Evolutionary conservation across 2,113 vertebrate genomes (phyloP).

Genomic region (Astur gentilis): DNA sequence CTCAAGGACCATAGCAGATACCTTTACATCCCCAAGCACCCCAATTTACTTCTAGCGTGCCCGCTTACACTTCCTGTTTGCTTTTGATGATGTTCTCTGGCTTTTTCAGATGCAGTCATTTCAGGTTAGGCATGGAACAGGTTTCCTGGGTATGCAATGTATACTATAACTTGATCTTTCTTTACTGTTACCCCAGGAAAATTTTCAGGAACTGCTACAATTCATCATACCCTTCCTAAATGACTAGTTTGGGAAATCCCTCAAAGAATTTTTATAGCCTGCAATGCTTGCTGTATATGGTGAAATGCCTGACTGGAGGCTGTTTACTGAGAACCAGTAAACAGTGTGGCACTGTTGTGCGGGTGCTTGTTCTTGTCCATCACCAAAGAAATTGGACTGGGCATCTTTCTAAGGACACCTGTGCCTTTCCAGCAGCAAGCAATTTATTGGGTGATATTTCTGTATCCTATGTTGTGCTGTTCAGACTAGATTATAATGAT

Average conservation of each 20-base stretch:
- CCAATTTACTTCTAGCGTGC: not conserved
- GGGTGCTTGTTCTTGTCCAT: not conserved
- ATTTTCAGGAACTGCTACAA: not conserved
- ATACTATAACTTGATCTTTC: not conserved
- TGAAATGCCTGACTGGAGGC: not conserved
- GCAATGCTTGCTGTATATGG: not conserved
- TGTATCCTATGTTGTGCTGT: not conserved
- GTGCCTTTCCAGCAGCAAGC: not conserved
- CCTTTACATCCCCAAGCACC: not conserved
- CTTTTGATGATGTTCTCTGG: not conserved
- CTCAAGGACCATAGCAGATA: not conserved
- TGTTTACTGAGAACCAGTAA: not conserved
- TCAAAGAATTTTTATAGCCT: not conserved
- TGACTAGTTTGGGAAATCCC: not conserved
- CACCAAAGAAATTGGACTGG: not conserved
- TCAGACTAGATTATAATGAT: not conserved
- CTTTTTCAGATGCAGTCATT: not conserved
- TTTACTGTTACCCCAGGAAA: not conserved
- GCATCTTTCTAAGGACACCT: not conserved
- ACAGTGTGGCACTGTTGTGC: too few relatives aligned
- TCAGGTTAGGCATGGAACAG: not conserved
- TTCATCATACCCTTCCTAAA: not conserved
- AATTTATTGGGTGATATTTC: not conserved
- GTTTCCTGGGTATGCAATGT: not conserved
- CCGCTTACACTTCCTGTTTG: not conserved